These are phyloP conservation scores for Pteromalus puparum DNA, from an alignment of 1,140 invertebrate species.

Conservation along the genomic window DNA sequence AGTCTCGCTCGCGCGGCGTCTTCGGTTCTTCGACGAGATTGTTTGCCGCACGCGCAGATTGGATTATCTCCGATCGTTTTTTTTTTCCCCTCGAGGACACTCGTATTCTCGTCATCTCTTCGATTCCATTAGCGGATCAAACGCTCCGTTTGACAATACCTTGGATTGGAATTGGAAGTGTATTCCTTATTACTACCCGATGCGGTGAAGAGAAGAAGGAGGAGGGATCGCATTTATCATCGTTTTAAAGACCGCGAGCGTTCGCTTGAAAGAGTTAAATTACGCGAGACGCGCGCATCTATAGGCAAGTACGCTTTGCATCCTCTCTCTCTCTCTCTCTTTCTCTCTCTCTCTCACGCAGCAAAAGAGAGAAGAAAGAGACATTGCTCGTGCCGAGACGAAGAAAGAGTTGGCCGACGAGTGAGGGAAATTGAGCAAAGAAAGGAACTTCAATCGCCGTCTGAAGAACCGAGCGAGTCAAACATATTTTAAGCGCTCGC, in stretches of 20 bases:
- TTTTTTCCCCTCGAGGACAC: not conserved
- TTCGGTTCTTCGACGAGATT: not conserved
- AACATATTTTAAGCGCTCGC: conserved; percentile 33
- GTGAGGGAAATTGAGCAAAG: conserved; percentile 25
- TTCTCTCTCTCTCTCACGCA: no score
- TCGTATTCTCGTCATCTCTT: not conserved
- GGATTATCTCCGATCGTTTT: conserved; percentile 5
- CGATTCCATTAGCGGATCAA: not conserved
- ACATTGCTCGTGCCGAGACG: not conserved
- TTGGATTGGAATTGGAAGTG: not conserved
- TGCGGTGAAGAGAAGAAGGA: not conserved
- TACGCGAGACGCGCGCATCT: conserved; percentile 3
- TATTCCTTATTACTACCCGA: not conserved
- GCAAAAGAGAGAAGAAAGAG: not conserved
- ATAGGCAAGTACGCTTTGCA: not conserved
- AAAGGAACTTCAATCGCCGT: conserved; percentile 29
- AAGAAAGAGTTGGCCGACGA: conserved; percentile 4
- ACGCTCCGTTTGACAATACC: no score
- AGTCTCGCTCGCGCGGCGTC: not conserved
- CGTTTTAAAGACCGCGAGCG: not conserved
- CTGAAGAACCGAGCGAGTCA: conserved; percentile 19
- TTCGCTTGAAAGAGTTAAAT: conserved; percentile 21
- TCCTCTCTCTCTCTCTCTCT: no score
- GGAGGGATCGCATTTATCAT: not conserved
- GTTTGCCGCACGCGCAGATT: not conserved